phyloP scores from a whole-genome alignment of 1,140 invertebrate genomes.

The Orius insidiosus region DNA sequence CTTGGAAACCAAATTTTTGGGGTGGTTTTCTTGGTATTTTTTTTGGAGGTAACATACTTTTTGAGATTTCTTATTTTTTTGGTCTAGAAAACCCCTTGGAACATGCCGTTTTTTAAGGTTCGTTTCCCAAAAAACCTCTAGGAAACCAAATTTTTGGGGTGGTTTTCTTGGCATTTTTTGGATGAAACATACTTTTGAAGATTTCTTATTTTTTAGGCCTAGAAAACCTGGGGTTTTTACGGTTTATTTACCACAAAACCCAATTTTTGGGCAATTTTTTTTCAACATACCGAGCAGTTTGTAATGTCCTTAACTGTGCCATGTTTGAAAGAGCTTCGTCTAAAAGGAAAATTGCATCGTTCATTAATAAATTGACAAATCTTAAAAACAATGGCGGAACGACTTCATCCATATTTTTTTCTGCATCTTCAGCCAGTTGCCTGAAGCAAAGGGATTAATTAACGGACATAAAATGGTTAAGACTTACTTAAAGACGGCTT shows the following conservation, averaged over 20 bases:
- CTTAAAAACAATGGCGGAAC: constrained; percentile 79
- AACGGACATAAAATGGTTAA: neutral
- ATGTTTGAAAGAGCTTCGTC: constrained; percentile 81
- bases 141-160: no score
- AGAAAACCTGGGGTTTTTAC: no score
- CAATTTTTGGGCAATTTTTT: no score
- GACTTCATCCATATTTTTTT: constrained; percentile 74
- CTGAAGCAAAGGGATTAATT: constrained; percentile 27
- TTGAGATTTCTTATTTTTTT: no score
- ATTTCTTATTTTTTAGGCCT: neutral
- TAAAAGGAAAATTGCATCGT: constrained; percentile 85
- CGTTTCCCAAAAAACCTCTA: no score
- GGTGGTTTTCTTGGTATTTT: no score
- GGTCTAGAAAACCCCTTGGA: no score
- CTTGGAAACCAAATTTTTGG: no score
- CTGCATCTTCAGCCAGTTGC: constrained; percentile 57
- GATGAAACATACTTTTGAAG: neutral
- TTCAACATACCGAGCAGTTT: constrained; percentile 54
- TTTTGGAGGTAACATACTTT: no score
- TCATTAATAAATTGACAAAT: constrained; percentile 88
- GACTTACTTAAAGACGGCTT: constrained; percentile 53
- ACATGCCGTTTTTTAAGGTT: no score
- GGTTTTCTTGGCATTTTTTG: no score
- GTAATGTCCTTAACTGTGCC: constrained; percentile 58
- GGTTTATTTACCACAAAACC: constrained; percentile 10